Evolutionary conservation across 37 sponge, comb jelly and placozoan species (phyloP), one percentile per base, ranked within the genome.

Genomic region (Aplysina aerophoba): DNA sequence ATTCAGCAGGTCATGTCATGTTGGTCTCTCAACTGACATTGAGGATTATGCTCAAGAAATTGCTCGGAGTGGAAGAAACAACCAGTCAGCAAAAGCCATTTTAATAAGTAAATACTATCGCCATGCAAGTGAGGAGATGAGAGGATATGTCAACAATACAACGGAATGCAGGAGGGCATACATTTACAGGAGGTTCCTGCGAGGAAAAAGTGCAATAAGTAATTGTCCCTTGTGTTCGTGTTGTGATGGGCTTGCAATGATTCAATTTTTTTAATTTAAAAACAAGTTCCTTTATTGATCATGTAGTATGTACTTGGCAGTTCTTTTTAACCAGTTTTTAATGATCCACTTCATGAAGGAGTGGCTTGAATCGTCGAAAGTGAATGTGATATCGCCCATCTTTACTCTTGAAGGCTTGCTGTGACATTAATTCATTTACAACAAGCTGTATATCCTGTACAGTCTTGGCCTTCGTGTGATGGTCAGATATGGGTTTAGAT

Each of bases 1-100:
- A 71, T 84, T 22, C 30, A 31, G 57, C 28, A 57, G 37, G 59
- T 84, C 38, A 53, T 73, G n/a, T 55, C 85, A 84, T 50, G 16
- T 50, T 5, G 85, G 85, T 69, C 60, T 74, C 27, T 58, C 85
- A 36, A 50, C 39, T 57, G 75, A 69, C 28, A 72, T 84, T 68
- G 85, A 84, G 35, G 73, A 71, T 24, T 84, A 84, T 41, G 73
- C 73, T 24, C 85, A 84, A 71, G 85, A 84, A 30, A 71, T 58
- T 84, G 85, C 74, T 24, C 85, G 85, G 41, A 55, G 25, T 73
- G 85, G 85, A 69, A 75, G 85, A 56, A 58, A 84, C 28, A 44
- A 41, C 16, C 8, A 8, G 6, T 25, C 74, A 24, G 22, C 55
- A 28, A 84, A 71, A 75, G 69, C 73, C 54, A 83, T 83, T 20